These are phyloP conservation scores for Elephantulus edwardii DNA, from an alignment of 2,113 vertebrate genomes.

Conservation along the genomic window DNA sequence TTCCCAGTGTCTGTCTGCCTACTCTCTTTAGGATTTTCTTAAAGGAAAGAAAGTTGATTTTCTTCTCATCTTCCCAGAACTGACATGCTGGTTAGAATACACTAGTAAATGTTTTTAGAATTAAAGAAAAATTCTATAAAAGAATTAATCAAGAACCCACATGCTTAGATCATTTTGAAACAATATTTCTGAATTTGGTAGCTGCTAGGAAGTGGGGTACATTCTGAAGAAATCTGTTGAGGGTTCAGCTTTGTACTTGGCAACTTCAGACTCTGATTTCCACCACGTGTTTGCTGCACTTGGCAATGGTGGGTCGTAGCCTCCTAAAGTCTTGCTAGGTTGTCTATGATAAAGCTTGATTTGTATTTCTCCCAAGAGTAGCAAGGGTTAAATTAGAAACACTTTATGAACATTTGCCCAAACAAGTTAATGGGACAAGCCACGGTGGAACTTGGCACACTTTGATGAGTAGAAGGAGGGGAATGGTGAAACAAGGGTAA, in stretches of 20 bases:
- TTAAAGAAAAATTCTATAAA: conserved; percentile 23
- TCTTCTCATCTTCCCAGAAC: conserved; percentile 4
- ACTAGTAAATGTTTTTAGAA: neutral
- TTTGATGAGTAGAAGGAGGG: neutral
- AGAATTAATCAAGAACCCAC: neutral
- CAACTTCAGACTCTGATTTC: neutral
- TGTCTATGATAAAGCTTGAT: conserved; percentile 1
- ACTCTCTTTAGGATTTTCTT: neutral
- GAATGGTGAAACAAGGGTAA: neutral
- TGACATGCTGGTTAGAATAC: neutral
- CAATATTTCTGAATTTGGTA: neutral
- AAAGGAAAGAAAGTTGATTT: neutral
- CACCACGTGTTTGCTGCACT: neutral
- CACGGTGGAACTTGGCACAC: neutral
- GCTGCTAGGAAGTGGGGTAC: neutral
- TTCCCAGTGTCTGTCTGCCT: neutral
- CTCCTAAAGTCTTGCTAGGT: neutral
- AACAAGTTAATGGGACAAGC: neutral
- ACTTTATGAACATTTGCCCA: neutral
- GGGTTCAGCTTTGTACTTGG: neutral
- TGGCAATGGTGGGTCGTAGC: neutral
- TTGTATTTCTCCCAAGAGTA: neutral
- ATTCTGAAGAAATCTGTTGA: neutral
- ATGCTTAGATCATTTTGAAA: conserved; percentile 25
- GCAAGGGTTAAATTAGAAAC: conserved; percentile 1